These are phyloP conservation scores for Tanaodytes sp. DNA, from an alignment of 2,888 invertebrate genomes.

Conservation along the genomic window DNA sequence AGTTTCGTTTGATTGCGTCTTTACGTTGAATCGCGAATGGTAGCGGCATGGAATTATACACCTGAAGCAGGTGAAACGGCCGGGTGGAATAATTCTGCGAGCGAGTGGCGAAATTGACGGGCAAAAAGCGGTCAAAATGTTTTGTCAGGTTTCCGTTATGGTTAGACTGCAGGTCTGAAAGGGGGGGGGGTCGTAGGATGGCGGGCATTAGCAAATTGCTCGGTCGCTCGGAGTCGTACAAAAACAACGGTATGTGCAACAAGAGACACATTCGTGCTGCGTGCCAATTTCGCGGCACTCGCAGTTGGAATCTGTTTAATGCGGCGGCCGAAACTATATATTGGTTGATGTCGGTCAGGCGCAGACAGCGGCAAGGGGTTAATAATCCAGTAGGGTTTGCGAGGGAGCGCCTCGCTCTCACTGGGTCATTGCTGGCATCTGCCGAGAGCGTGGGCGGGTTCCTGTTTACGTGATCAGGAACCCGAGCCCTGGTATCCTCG, in stretches of 20 bases:
- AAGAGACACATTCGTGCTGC: slow-evolving; percentile 45
- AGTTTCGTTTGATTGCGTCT: too few species aligned
- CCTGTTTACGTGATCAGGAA: slow-evolving; percentile 46
- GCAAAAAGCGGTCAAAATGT: slow-evolving; percentile 11
- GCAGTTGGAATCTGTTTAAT: slow-evolving; percentile 46
- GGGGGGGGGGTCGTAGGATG: background rate
- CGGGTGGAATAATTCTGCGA: too few species aligned
- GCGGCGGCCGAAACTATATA: slow-evolving; percentile 22
- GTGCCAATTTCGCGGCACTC: slow-evolving; percentile 40
- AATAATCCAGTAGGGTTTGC: slow-evolving; percentile 38
- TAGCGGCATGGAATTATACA: too few species aligned
- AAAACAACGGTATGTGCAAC: slow-evolving; percentile 44
- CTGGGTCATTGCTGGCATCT: slow-evolving; percentile 39
- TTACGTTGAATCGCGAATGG: too few species aligned
- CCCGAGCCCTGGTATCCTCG: slow-evolving; percentile 24
- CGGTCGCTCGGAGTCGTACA: slow-evolving; percentile 25
- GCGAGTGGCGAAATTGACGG: background rate
- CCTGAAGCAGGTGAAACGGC: too few species aligned
- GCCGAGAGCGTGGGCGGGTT: slow-evolving; percentile 41
- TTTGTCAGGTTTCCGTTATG: slow-evolving; percentile 16
- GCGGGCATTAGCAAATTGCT: slow-evolving; percentile 44
- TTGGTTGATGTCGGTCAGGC: slow-evolving; percentile 44
- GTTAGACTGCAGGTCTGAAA: slow-evolving; percentile 11
- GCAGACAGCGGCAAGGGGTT: slow-evolving; percentile 31
- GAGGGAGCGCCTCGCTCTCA: slow-evolving; percentile 17